Evolutionary conservation across 2,888 invertebrate genomes (phyloP), one percentile per base, ranked within the genome.

Genomic region (Nycteola revayana): DNA sequence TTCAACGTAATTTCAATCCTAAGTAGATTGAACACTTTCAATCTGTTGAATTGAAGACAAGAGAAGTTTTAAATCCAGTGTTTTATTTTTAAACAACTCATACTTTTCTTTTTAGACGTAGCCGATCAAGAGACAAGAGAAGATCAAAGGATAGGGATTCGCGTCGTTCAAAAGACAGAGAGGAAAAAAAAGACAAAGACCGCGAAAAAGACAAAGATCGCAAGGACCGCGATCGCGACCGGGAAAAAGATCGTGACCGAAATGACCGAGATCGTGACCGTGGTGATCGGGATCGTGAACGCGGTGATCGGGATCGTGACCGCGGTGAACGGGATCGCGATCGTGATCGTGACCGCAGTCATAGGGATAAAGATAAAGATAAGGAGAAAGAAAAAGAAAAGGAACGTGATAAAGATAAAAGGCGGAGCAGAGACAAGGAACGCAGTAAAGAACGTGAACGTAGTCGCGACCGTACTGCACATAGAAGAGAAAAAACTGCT

Each of bases 91-190:
- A n/a, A n/a, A n/a, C n/a, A n/a, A n/a, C n/a, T n/a, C n/a, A n/a
- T n/a, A n/a, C n/a, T n/a, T n/a, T 14, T 14, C 2, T 3, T 66
- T 63, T 20, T 51, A 87, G 87, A 57, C 75, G 84, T 30, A 85
- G 84, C 68, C 68, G 82, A 38, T 86, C 84, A 63, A 78, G 78
- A 66, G 84, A 88, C 18, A 73, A 43, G 64, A 90, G 89, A 69
- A 90, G 85, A 74, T 84, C 90, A 60, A 91, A 89, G 68, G 93
- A 93, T 73, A 91, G 91, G 57, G 92, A 91, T 51, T 73, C 83
- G 44, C 86, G 85, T 31, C 89, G 90, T 30, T 90, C 91, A 35
- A 88, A 83, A 50, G 93, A 92, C 35, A 84, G 81, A 41, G 88
- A 90, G 49, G 89, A 90, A 34, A 72, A 60, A 48, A 87, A 80